Evolutionary conservation across 1,140 invertebrate species (phyloP).

Genomic region (Scylla paramamosain): DNA sequence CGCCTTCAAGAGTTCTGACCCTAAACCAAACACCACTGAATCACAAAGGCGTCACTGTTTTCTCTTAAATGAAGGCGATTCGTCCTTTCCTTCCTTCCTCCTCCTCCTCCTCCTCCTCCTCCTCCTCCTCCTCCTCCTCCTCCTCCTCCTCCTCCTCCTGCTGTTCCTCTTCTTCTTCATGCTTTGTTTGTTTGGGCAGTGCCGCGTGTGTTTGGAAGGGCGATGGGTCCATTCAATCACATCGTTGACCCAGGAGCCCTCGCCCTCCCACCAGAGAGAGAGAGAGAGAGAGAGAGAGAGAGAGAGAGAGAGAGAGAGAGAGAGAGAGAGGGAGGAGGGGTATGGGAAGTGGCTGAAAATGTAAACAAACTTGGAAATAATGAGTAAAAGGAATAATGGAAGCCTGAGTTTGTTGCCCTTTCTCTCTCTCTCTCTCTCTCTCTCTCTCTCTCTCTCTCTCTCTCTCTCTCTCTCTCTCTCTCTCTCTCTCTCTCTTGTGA

Average conservation of each 20-base stretch:
- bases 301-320: background rate
- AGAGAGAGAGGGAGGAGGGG: background rate
- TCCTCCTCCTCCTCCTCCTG: background rate
- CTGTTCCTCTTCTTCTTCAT: background rate
- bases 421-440: background rate
- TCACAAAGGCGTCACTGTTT: no score
- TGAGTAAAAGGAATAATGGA: slow-evolving; percentile 13
- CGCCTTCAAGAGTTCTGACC: no score
- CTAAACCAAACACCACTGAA: no score
- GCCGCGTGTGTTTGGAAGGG: slow-evolving; percentile 52
- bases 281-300: background rate
- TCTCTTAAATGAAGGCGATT: no score
- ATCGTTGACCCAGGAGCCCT: slow-evolving; percentile 48
- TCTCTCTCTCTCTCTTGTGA: background rate
- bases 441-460: background rate
- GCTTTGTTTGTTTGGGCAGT: slow-evolving; percentile 56
- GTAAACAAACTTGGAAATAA: slow-evolving; percentile 2
- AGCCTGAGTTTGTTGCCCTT: background rate
- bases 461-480: background rate
- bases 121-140: background rate
- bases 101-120: background rate
- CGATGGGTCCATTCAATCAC: slow-evolving; percentile 57
- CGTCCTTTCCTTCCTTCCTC: background rate
- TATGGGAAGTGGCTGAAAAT: background rate
- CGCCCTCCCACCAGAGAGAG: slow-evolving; percentile 25